Evolutionary conservation across 2,888 invertebrate genomes (phyloP).

Genomic region (Taphrorychus bicolor): DNA sequence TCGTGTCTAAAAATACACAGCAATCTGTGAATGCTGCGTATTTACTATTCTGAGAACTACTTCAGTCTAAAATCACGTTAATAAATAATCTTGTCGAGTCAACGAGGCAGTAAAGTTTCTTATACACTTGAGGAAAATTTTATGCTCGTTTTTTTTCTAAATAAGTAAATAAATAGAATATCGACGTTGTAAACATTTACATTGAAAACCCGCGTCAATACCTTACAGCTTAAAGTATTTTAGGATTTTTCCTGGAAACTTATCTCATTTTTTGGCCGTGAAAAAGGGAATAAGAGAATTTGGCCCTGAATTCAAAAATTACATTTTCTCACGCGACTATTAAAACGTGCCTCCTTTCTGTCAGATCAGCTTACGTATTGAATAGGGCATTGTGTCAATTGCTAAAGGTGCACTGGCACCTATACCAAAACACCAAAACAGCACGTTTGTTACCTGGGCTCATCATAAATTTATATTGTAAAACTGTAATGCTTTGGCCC

Average conservation of each 20-base stretch:
- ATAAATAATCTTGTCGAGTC: background rate
- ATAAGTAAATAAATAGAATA: background rate
- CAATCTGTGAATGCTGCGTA: background rate
- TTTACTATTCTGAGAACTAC: background rate
- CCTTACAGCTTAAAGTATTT: background rate
- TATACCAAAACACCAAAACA: no score
- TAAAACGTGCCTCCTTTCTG: background rate
- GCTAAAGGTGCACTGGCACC: no score
- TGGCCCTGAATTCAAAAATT: background rate
- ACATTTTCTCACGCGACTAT: background rate
- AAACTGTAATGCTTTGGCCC: no score
- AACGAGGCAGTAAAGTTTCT: background rate
- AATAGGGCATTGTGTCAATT: background rate
- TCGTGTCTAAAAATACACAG: background rate
- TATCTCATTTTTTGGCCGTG: no score
- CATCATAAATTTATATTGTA: no score
- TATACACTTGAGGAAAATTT: background rate
- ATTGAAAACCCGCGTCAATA: background rate
- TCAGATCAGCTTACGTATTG: background rate
- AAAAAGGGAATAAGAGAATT: no score
- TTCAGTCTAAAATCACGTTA: background rate
- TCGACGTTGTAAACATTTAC: background rate
- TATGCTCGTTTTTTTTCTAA: background rate
- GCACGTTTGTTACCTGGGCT: background rate
- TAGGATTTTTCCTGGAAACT: background rate